Evolutionary conservation across 2,113 vertebrate species (phyloP).

Genomic region (Ammodytes marinus): DNA sequence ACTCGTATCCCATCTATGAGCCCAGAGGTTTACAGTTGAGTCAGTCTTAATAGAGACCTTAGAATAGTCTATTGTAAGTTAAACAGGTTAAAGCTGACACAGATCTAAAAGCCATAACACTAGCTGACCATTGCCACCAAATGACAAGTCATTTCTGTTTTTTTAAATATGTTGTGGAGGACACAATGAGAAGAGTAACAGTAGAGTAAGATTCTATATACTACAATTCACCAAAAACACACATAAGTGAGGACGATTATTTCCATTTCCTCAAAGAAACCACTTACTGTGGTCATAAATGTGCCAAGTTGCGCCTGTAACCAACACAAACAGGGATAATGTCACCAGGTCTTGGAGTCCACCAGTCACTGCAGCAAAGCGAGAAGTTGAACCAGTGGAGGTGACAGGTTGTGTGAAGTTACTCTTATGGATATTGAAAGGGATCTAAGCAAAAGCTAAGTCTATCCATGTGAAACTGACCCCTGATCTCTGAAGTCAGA

Average conservation of each 20-base stretch:
- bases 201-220: too few species aligned
- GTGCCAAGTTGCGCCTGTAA: too few species aligned
- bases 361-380: neutral
- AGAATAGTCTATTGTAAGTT: too few species aligned
- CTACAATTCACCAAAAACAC: too few species aligned
- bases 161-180: neutral
- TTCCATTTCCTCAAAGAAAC: too few species aligned
- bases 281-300: too few species aligned
- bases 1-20: too few species aligned
- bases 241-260: too few species aligned
- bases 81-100: too few species aligned
- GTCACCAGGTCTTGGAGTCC: neutral
- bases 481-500: neutral
- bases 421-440: neutral
- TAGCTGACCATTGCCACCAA: neutral
- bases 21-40: too few species aligned
- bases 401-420: neutral
- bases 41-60: too few species aligned
- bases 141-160: neutral
- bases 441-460: neutral
- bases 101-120: neutral
- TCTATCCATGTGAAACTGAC: neutral
- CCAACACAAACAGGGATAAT: neutral
- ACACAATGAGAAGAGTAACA: neutral
- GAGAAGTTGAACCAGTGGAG: neutral